Evolutionary conservation across 2,888 invertebrate species (phyloP).

Genomic region (Crossocerus cetratus): DNA sequence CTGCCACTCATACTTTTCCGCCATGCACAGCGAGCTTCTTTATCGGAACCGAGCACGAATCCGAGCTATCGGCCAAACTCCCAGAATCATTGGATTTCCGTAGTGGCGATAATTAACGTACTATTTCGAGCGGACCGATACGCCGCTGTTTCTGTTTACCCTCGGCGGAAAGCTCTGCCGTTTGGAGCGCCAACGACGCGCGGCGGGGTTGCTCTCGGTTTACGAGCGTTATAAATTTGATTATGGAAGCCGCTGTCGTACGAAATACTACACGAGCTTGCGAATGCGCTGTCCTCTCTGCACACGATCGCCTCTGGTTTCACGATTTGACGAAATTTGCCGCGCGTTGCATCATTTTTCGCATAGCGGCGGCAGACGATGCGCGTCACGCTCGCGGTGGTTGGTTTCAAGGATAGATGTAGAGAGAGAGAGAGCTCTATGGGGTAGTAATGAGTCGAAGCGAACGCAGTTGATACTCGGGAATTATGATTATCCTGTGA

Average conservation of each 20-base stretch:
- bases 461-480: neutral
- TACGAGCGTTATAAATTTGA: neutral
- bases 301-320: neutral
- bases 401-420: neutral
- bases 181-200: slow-evolving; percentile 14
- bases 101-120: slow-evolving; percentile 5
- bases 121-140: slow-evolving; percentile 12
- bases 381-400: too few relatives aligned
- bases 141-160: slow-evolving; percentile 29
- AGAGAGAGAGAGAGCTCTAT: too few relatives aligned
- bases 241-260: too few relatives aligned
- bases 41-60: neutral
- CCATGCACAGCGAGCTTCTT: neutral
- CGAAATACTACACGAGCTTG: neutral
- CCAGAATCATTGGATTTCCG: slow-evolving; percentile 19
- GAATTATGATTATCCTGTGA: neutral
- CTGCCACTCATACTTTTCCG: neutral
- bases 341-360: too few relatives aligned
- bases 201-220: slow-evolving; percentile 4
- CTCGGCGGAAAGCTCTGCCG: neutral
- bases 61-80: slow-evolving; percentile 20
- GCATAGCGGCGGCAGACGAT: too few relatives aligned
- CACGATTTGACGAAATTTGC: neutral
- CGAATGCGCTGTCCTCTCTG: neutral
- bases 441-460: neutral